Base-by-base conservation (phyloP, 2,888 invertebrate species). In the Erebia palarica region DNA sequence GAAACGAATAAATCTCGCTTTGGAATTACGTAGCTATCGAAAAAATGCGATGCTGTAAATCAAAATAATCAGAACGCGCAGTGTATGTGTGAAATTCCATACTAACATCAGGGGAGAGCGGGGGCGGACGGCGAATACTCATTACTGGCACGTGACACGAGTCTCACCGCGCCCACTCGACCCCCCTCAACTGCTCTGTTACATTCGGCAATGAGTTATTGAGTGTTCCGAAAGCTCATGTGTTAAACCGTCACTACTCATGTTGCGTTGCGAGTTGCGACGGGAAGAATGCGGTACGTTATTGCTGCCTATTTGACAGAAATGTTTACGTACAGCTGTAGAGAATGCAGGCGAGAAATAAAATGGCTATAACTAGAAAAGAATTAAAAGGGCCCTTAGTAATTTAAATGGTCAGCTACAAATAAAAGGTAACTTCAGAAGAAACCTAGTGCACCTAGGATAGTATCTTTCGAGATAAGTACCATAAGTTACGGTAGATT, bases 131-230 rank as follows among this genome's bases (percentile, higher is more conserved):
- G 77, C 72, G 87, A 80, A 80, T 81, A 90, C 92, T 93, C 92
- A 92, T 93, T 93, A 93, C 88, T 79, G 89, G 87, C 92, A 93
- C 92, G 92, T 93, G 92, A 92, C 91, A 91, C 90, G 86, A 77
- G 81, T 85, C 84, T 82, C 82, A 81, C 87, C 84, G 82, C 81
- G 83, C 86, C 84, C 86, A 82, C 84, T 82, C 84, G 80, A 80
- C 81, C 82, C 84, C 81, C 86, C 81, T 87, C 85, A 75, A 73
- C 76, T 74, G 79, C 74, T 80, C 76, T 74, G 79, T 75, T 80
- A 80, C 89, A 88, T 88, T 90, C 90, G 82, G 86, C 91, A 92
- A 91, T 93, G 92, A 93, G 91, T 92, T 92, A 92, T 92, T 90
- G 92, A 92, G 91, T 91, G 86, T 82, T 84, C 86, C 78, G 84